Conservation (phyloP, 2,797 vertebrate genomes). For the Distichodus sexfasciatus region DNA sequence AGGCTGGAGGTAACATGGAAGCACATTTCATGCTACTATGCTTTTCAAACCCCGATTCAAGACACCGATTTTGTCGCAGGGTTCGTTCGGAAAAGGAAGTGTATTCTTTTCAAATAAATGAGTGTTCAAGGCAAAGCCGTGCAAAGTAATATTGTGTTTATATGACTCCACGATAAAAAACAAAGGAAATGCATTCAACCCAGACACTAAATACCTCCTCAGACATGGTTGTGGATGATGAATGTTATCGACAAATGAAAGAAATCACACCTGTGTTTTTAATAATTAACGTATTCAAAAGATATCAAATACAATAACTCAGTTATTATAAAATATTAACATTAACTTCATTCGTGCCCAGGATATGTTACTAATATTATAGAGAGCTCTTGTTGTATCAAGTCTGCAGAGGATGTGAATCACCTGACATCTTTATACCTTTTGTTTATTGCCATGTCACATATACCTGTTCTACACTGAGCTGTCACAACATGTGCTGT, state of each 20-base stretch:
- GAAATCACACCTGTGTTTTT: slow-evolving; percentile 13
- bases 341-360: not conserved
- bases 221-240: not conserved
- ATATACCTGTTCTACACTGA: not conserved
- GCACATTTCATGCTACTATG: not conserved
- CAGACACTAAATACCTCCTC: not conserved
- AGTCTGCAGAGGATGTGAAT: not conserved
- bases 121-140: slow-evolving; percentile 4
- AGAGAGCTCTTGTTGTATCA: not conserved
- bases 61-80: not conserved
- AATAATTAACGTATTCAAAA: slow-evolving; percentile 34
- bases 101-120: slow-evolving; percentile 13
- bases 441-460: not conserved
- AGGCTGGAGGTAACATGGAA: slow-evolving; percentile 12
- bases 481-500: slow-evolving; percentile 8
- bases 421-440: not conserved
- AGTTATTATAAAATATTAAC: slow-evolving; percentile 42
- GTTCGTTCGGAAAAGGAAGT: not conserved
- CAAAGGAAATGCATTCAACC: slow-evolving; percentile 7
- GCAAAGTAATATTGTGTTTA: not conserved
- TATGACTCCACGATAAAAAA: not conserved
- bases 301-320: slow-evolving; percentile 35
- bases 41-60: slow-evolving; percentile 26
- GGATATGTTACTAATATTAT: slow-evolving; percentile 6
- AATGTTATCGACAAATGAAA: slow-evolving; percentile 13